These are phyloP conservation scores for Oenanthe melanoleuca DNA, from an alignment of 2,113 vertebrate genomes.

Conservation along the genomic window DNA sequence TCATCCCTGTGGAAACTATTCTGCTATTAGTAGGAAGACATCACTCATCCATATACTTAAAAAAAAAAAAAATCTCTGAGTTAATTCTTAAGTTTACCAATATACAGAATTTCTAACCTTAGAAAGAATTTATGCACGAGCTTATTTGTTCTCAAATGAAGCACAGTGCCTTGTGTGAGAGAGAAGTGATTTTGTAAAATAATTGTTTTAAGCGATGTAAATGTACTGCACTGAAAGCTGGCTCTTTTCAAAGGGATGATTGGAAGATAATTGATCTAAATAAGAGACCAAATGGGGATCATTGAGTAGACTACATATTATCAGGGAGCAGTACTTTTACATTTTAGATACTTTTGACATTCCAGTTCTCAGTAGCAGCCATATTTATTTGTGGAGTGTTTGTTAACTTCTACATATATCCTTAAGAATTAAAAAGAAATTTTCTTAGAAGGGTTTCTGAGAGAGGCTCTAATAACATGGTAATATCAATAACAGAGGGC, in stretches of 20 bases:
- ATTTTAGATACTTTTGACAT: neutral
- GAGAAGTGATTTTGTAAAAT: neutral
- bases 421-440: neutral
- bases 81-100: neutral
- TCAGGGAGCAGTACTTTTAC: neutral
- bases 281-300: neutral
- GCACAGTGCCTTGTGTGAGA: neutral
- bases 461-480: neutral
- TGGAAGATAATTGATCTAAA: neutral
- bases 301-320: neutral
- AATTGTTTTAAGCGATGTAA: neutral
- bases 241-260: too few relatives aligned
- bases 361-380: neutral
- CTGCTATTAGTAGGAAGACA: neutral
- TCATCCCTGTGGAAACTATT: neutral
- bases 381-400: neutral
- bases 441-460: neutral
- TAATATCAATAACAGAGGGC: neutral
- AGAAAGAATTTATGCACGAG: neutral
- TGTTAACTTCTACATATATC: neutral
- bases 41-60: neutral
- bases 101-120: neutral
- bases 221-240: accelerated
- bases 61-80: neutral
- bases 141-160: neutral